Base-by-base conservation (phyloP, 2,113 vertebrate genomes). In the Alosa alosa region DNA sequence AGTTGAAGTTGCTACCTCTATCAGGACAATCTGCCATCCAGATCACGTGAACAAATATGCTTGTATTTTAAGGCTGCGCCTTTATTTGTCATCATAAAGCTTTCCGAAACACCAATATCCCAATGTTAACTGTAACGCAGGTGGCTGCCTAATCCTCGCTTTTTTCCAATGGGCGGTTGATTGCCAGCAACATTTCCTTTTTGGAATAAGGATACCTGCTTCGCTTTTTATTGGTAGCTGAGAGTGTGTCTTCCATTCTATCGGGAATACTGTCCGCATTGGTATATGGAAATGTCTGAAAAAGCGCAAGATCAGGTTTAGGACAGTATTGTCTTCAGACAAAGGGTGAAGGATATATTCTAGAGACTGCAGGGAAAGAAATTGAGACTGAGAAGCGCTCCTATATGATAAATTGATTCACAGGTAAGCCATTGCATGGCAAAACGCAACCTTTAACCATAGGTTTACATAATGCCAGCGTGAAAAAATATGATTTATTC, bases 301-400 rank as follows among this genome's bases (percentile, higher is more conserved):
- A 99, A 97, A 96, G 94, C 95, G 95, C 97, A 97, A 97, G 97
- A 98, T 97, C 96, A 97, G 97, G 97, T 97, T 98, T 99, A 99
- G 97, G 97, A 97, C 96, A 96, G 96, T 96, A 95, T 95, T 96
- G 97, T 96, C 96, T 96, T 91, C 96, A 98, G 96, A 99, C 98
- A 99, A 98, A 99, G 96, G 96, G 95, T 97, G 97, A 97, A 98
- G 97, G 97, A 97, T 97, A 95, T 96, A 94, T 96, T 95, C 96
- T 95, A 93, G 95, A 95, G 96, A 91, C 96, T 95, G 95, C 95
- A 95, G 95, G 95, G 91, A 91, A 95, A 96, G 93, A 95, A 94
- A 95, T 94, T 95, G 94, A 97, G 95, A 95, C 94, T 94, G 95
- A 96, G 95, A 93, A 96, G 92, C 91, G 93, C 94, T 92, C 94